Evolutionary conservation across 1,140 invertebrate genomes (phyloP).

Genomic region (Microvelia longipes): DNA sequence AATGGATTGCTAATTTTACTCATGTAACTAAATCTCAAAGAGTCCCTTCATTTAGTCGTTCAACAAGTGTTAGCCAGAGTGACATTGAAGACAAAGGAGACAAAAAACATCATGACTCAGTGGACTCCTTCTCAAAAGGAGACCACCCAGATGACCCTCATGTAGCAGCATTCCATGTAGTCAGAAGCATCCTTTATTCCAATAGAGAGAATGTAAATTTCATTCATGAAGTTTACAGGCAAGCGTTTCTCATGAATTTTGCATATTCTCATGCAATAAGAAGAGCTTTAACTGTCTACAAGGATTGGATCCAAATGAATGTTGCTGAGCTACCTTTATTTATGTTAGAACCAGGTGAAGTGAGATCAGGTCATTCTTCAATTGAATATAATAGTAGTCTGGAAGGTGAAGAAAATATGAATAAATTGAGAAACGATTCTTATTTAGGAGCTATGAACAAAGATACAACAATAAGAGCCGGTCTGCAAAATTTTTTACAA

Average conservation of each 20-base stretch:
- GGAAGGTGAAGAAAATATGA: constrained; percentile 12
- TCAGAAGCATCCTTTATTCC: constrained; percentile 74
- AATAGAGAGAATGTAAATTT: constrained; percentile 86
- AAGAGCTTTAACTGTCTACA: constrained; percentile 83
- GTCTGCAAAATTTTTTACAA: constrained; percentile 63
- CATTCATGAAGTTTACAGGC: constrained; percentile 82
- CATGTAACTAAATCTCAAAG: constrained; percentile 44
- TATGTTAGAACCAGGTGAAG: constrained; percentile 64
- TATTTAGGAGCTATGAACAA: constrained; percentile 64
- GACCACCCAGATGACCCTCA: constrained; percentile 28
- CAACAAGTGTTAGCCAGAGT: constrained; percentile 8
- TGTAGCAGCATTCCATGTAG: constrained; percentile 37
- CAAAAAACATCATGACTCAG: neutral
- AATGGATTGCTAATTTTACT: constrained; percentile 75
- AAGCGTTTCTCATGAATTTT: constrained; percentile 82
- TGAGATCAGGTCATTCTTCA: constrained; percentile 26
- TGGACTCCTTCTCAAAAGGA: neutral
- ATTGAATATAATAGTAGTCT: constrained; percentile 18
- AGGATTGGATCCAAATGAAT: constrained; percentile 89
- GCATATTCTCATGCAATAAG: constrained; percentile 71
- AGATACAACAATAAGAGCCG: constrained; percentile 59
- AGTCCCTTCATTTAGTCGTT: constrained; percentile 25
- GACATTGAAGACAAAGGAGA: neutral
- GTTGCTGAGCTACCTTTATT: constrained; percentile 68
- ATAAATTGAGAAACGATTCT: constrained; percentile 51